phyloP scores from a whole-genome alignment of 2,797 vertebrate genomes.

The Poeciliopsis gracilis region DNA sequence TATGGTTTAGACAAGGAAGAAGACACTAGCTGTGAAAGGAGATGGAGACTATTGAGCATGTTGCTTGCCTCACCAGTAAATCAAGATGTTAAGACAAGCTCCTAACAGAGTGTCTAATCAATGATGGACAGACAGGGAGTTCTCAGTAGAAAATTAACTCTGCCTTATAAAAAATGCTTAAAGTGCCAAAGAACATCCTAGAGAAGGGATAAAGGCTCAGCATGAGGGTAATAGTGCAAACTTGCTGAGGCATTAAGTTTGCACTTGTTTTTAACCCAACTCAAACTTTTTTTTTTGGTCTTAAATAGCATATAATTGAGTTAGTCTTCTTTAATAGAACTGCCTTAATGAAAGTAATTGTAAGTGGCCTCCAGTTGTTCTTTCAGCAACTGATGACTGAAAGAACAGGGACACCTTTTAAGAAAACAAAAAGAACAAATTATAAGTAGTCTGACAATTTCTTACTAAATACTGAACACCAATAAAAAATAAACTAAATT shows the following conservation, averaged over 20 bases:
- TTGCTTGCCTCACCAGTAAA: slow-evolving; percentile 49
- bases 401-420: slow-evolving; percentile 68
- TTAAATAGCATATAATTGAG: slow-evolving; percentile 42
- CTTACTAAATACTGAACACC: slow-evolving; percentile 34
- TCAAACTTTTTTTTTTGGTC: slow-evolving; percentile 20
- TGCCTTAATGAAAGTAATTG: slow-evolving; percentile 53
- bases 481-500: slow-evolving; percentile 13
- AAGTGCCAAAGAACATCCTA: not conserved
- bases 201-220: slow-evolving; percentile 22
- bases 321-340: slow-evolving; percentile 48
- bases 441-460: not conserved
- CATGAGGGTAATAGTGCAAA: slow-evolving; percentile 24
- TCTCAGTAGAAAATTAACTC: slow-evolving; percentile 42
- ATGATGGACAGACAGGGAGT: slow-evolving; percentile 59
- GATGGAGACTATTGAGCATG: slow-evolving; percentile 66
- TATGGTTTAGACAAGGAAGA: slow-evolving; percentile 53
- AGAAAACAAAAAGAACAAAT: not conserved
- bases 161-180: slow-evolving; percentile 17
- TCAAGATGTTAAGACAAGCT: slow-evolving; percentile 56
- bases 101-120: slow-evolving; percentile 70
- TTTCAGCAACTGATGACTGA: slow-evolving; percentile 59
- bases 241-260: not conserved
- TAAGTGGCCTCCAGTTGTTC: slow-evolving; percentile 29
- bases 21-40: slow-evolving; percentile 42
- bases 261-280: slow-evolving; percentile 31